These are phyloP conservation scores for Nipponacmea schrenckii DNA, from an alignment of 2,888 invertebrate species.

Conservation along the genomic window DNA sequence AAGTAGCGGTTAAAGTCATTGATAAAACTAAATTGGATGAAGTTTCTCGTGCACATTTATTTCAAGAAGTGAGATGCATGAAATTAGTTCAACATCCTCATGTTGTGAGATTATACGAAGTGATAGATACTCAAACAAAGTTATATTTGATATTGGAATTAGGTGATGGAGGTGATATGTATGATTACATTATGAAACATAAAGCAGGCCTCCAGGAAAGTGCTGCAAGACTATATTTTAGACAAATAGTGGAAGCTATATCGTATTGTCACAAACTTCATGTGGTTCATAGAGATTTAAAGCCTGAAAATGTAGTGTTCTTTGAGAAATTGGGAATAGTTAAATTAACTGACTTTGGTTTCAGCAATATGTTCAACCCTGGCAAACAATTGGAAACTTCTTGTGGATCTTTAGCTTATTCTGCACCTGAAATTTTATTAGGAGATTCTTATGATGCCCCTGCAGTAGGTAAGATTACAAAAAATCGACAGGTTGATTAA, in stretches of 20 bases:
- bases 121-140: slow-evolving; percentile 98
- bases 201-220: slow-evolving; percentile 78
- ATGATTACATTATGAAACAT: slow-evolving; percentile 97
- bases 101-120: slow-evolving; percentile 97
- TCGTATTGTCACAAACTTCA: slow-evolving; percentile 94
- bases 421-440: slow-evolving; percentile 97
- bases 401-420: slow-evolving; percentile 98
- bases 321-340: slow-evolving; percentile 96
- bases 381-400: slow-evolving; percentile 97
- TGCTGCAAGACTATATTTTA: slow-evolving; percentile 84
- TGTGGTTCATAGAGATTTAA: slow-evolving; percentile 91
- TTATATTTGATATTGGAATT: slow-evolving; percentile 88
- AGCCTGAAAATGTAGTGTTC: slow-evolving; percentile 99
- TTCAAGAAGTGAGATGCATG: slow-evolving; percentile 88
- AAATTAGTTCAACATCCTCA: slow-evolving; percentile 99
- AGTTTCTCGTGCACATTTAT: slow-evolving; percentile 91
- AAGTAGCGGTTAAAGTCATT: slow-evolving; percentile 96
- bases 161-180: slow-evolving; percentile 98
- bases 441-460: slow-evolving; percentile 99
- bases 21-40: slow-evolving; percentile 98
- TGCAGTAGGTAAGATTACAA: slow-evolving; percentile 82
- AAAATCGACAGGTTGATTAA: no score
- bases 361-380: slow-evolving; percentile 87
- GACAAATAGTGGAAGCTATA: slow-evolving; percentile 96
- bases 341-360: slow-evolving; percentile 97